Conservation (phyloP, 2,113 vertebrate genomes). For the Bos taurus region DNA sequence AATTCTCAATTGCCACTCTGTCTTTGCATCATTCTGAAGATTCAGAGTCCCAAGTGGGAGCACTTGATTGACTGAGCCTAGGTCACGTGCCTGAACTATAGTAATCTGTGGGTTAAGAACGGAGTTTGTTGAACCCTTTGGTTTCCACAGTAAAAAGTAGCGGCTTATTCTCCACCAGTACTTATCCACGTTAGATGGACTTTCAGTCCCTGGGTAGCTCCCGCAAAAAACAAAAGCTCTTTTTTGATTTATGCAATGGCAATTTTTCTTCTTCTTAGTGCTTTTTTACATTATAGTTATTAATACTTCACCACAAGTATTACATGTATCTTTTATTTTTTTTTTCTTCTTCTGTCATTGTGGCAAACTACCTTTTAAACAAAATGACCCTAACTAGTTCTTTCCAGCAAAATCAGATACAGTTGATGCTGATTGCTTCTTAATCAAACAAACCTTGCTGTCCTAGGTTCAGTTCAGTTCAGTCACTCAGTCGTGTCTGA, state of each 20-base stretch:
- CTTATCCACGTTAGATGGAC: neutral
- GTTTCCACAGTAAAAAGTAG: neutral
- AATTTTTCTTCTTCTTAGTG: neutral
- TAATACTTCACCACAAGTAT: neutral
- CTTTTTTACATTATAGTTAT: neutral
- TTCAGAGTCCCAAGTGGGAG: neutral
- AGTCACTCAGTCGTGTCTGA: too few relatives aligned
- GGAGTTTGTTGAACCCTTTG: neutral
- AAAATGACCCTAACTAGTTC: neutral
- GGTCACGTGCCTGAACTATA: neutral
- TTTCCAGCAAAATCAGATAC: neutral
- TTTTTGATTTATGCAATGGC: neutral
- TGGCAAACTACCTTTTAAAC: slow-evolving; percentile 12
- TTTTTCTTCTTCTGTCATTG: neutral
- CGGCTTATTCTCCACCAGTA: neutral
- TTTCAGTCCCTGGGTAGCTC: neutral
- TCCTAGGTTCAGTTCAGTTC: neutral
- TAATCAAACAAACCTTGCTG: neutral
- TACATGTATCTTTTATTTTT: neutral
- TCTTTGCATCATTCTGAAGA: neutral
- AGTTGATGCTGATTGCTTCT: neutral
- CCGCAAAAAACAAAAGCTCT: neutral
- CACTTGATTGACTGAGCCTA: neutral
- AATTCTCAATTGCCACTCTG: neutral
- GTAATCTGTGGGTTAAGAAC: neutral